Conservation (phyloP, 92 coral and sea anemone species). For the Zoanthus sociatus region DNA sequence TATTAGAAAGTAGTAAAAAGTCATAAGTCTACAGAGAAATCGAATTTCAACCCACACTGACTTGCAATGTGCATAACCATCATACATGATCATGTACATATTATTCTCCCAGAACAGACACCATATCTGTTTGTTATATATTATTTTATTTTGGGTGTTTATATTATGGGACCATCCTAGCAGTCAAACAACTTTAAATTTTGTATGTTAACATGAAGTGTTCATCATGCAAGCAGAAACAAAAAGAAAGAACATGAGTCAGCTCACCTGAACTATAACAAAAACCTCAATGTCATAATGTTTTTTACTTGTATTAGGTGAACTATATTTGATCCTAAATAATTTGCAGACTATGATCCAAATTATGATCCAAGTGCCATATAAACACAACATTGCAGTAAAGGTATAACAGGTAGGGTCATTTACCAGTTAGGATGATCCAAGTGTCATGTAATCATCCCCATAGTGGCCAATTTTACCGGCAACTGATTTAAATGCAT, state of each 20-base stretch:
- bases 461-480: neutral
- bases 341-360: no score
- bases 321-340: no score
- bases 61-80: neutral
- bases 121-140: neutral
- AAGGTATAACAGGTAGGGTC: neutral
- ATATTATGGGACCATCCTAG: neutral
- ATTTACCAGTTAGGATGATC: neutral
- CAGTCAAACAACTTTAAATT: neutral
- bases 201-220: neutral
- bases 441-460: neutral
- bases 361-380: neutral
- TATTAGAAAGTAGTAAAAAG: neutral
- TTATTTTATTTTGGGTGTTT: neutral
- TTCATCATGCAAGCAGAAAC: neutral
- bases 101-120: neutral
- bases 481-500: conserved; percentile 1
- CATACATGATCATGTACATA: neutral
- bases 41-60: neutral
- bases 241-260: conserved; percentile 3
- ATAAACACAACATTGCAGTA: conserved; percentile 4
- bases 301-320: no score
- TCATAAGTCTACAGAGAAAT: neutral
- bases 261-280: neutral
- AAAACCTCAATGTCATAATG: no score